Evolutionary conservation across 1,140 invertebrate genomes (phyloP).

Genomic region (Leucophenga varia): DNA sequence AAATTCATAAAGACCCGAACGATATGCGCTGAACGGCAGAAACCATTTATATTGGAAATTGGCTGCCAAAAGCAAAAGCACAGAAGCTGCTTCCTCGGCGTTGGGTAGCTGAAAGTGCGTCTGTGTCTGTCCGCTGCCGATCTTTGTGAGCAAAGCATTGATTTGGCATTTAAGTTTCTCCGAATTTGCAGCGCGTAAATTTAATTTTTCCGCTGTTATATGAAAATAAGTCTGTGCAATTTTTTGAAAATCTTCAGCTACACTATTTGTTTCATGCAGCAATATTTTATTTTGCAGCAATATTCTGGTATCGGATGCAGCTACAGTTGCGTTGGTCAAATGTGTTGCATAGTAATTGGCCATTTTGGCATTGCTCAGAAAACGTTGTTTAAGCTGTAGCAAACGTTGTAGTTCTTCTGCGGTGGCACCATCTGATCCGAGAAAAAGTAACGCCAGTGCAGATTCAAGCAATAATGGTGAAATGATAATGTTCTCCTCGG

Average conservation of each 20-base stretch:
- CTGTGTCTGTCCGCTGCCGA: slow-evolving; percentile 32
- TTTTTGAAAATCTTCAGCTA: slow-evolving; percentile 44
- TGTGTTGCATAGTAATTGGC: slow-evolving; percentile 43
- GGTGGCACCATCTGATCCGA: slow-evolving; percentile 45
- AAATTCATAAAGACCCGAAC: slow-evolving; percentile 46
- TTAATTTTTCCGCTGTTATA: slow-evolving; percentile 24
- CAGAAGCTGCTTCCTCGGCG: slow-evolving; percentile 5
- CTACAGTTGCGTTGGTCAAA: slow-evolving; percentile 22
- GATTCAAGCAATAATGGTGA: slow-evolving; percentile 44
- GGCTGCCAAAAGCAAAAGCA: slow-evolving; percentile 30
- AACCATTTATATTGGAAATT: slow-evolving; percentile 49
- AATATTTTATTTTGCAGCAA: slow-evolving; percentile 32
- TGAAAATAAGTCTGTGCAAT: slow-evolving; percentile 51
- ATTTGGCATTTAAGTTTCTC: slow-evolving; percentile 33
- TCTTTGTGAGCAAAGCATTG: slow-evolving; percentile 18
- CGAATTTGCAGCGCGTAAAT: slow-evolving; percentile 28
- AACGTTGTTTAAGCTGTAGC: slow-evolving; percentile 37
- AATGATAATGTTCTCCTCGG: slow-evolving; percentile 37
- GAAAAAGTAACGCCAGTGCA: slow-evolving; percentile 33
- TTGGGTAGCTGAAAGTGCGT: slow-evolving; percentile 2
- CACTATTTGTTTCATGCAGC: slow-evolving; percentile 11
- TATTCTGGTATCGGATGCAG: slow-evolving; percentile 28
- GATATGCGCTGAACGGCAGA: slow-evolving; percentile 44
- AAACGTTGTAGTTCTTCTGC: slow-evolving; percentile 38
- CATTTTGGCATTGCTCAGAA: slow-evolving; percentile 52